phyloP scores from a whole-genome alignment of 1,140 invertebrate species.

The Drosophila pruinosa region DNA sequence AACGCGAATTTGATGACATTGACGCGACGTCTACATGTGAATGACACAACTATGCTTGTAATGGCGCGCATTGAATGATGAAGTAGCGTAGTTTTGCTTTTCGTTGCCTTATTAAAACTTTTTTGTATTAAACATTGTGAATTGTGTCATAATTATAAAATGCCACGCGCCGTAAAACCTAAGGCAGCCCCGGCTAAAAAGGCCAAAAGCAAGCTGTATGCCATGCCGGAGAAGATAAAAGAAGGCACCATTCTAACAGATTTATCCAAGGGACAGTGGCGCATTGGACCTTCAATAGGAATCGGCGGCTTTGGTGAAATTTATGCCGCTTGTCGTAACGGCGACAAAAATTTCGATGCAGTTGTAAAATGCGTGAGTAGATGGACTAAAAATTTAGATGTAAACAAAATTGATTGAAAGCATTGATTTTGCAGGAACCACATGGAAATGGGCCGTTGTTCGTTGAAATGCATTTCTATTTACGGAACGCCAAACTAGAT shows the following conservation, averaged over 20 bases:
- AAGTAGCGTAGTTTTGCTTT: neutral
- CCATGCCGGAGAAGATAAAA: slow-evolving; percentile 90
- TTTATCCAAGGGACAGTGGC: slow-evolving; percentile 90
- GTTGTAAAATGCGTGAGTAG: slow-evolving; percentile 91
- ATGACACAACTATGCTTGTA: slow-evolving; percentile 11
- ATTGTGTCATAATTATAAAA: slow-evolving; percentile 15
- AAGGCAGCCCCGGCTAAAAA: slow-evolving; percentile 82
- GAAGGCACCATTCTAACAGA: slow-evolving; percentile 90
- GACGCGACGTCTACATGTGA: slow-evolving; percentile 10
- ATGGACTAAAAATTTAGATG: neutral
- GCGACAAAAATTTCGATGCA: slow-evolving; percentile 85
- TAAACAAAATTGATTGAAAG: neutral
- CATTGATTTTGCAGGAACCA: slow-evolving; percentile 91
- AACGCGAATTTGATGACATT: neutral
- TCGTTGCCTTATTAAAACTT: neutral
- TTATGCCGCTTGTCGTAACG: slow-evolving; percentile 88
- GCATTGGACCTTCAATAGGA: slow-evolving; percentile 93
- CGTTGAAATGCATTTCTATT: slow-evolving; percentile 97
- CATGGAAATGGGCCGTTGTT: slow-evolving; percentile 96
- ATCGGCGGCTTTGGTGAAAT: slow-evolving; percentile 97
- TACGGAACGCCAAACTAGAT: slow-evolving; percentile 91
- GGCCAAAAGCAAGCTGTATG: slow-evolving; percentile 88
- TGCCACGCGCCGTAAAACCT: slow-evolving; percentile 64
- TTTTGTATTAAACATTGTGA: neutral
- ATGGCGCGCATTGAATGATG: slow-evolving; percentile 21